These are phyloP conservation scores for Hemistola chrysoprasaria DNA, from an alignment of 2,888 invertebrate species.

Conservation along the genomic window DNA sequence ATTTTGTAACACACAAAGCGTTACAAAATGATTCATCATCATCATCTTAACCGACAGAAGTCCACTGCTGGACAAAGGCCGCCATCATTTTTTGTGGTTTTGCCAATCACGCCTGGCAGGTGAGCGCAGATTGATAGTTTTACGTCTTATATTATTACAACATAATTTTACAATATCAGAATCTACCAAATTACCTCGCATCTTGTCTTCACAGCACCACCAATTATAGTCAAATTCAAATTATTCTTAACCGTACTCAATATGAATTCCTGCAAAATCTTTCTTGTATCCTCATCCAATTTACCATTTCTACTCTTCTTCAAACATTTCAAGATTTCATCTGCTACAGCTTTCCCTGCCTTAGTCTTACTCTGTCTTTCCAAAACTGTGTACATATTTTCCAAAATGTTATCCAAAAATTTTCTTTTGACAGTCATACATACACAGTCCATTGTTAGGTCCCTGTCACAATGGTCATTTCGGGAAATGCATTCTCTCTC, in stretches of 20 bases:
- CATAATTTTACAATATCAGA: too few species aligned
- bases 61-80: too few species aligned
- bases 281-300: slow-evolving; percentile 51
- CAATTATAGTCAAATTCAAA: slow-evolving; percentile 67
- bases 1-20: too few species aligned
- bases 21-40: too few species aligned
- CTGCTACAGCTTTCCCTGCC: slow-evolving; percentile 58
- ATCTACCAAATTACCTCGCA: slow-evolving; percentile 52
- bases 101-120: too few species aligned
- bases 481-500: slow-evolving; percentile 49
- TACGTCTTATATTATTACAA: too few species aligned
- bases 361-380: slow-evolving; percentile 50
- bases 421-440: slow-evolving; percentile 60
- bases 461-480: slow-evolving; percentile 46
- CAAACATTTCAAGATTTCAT: slow-evolving; percentile 51
- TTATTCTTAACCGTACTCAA: slow-evolving; percentile 60
- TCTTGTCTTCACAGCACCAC: slow-evolving; percentile 72
- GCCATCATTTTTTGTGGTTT: too few species aligned
- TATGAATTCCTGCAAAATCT: slow-evolving; percentile 60
- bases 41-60: too few species aligned
- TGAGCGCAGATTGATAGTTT: too few species aligned
- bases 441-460: slow-evolving; percentile 55
- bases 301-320: slow-evolving; percentile 66
- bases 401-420: slow-evolving; percentile 69
- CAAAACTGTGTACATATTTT: slow-evolving; percentile 68